Evolutionary conservation across 1,140 invertebrate genomes (phyloP).

Genomic region (Procambarus virginalis): DNA sequence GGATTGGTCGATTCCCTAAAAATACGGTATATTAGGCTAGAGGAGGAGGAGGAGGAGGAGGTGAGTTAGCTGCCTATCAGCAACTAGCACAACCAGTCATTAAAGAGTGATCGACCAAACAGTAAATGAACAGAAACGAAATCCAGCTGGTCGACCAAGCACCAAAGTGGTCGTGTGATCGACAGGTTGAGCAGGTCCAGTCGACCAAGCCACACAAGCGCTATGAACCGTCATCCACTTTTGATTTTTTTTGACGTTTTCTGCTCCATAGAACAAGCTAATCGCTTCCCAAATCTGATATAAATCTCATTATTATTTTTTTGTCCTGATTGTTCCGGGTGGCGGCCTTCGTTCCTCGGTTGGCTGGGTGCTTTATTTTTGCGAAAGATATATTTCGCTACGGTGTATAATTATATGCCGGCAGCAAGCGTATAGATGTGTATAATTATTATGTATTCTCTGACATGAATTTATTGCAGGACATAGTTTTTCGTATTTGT

Average conservation of each 20-base stretch:
- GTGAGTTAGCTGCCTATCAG: too few relatives aligned
- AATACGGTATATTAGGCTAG: too few relatives aligned
- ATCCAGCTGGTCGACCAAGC: too few relatives aligned
- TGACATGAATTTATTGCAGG: too few relatives aligned
- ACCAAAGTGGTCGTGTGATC: background rate
- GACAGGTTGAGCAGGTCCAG: background rate
- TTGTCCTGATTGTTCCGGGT: background rate
- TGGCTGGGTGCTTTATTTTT: background rate
- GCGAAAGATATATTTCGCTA: background rate
- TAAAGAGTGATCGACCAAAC: background rate
- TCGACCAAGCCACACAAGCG: background rate
- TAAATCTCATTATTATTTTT: background rate
- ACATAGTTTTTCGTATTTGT: too few relatives aligned
- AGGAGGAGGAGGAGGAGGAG: too few relatives aligned
- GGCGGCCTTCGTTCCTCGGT: background rate
- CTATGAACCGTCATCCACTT: background rate
- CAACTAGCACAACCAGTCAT: too few relatives aligned
- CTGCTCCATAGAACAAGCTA: background rate
- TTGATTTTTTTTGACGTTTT: background rate
- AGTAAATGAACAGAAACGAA: background rate
- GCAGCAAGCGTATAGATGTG: background rate
- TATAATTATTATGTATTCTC: too few relatives aligned
- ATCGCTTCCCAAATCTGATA: background rate
- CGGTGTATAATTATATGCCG: background rate
- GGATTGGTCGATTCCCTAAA: too few relatives aligned